Percentiles rank a stretch among this genome's conserved stretches.
These are phyloP conservation scores for Apamea sordens DNA, from an alignment of 2,888 invertebrate species.

Conservation along the genomic window DNA sequence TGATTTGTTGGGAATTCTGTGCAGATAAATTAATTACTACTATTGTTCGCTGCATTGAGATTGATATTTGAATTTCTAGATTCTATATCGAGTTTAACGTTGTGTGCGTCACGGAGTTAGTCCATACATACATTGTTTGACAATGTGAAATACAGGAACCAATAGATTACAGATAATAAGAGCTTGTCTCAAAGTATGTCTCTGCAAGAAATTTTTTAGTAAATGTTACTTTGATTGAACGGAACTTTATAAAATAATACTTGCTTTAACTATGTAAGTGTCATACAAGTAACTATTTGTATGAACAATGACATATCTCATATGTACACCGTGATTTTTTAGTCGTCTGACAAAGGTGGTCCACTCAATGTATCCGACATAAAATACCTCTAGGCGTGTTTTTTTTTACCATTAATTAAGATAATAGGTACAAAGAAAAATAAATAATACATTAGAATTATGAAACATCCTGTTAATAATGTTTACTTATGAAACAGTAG, in stretches of 20 bases:
- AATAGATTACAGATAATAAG: background rate
- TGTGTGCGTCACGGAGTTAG: constrained; percentile 16
- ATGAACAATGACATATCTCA: background rate
- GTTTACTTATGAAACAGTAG: too few relatives aligned
- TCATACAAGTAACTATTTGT: background rate
- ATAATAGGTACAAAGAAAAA: too few relatives aligned
- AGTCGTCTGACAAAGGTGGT: too few relatives aligned
- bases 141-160: background rate
- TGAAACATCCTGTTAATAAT: too few relatives aligned
- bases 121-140: constrained; percentile 22
- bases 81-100: constrained; percentile 14
- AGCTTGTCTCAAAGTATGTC: too few relatives aligned
- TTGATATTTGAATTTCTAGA: constrained; percentile 42
- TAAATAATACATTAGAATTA: too few relatives aligned
- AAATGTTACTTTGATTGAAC: background rate
- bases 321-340: too few relatives aligned
- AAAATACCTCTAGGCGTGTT: too few relatives aligned
- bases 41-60: constrained; percentile 22
- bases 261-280: background rate
- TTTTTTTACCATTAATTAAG: too few relatives aligned
- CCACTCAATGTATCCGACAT: too few relatives aligned
- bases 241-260: background rate
- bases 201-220: too few relatives aligned
- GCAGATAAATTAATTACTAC: constrained; percentile 25
- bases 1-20: constrained; percentile 41